Base-by-base conservation (phyloP, 2,797 vertebrate species). In the Malacoctenus gilli region DNA sequence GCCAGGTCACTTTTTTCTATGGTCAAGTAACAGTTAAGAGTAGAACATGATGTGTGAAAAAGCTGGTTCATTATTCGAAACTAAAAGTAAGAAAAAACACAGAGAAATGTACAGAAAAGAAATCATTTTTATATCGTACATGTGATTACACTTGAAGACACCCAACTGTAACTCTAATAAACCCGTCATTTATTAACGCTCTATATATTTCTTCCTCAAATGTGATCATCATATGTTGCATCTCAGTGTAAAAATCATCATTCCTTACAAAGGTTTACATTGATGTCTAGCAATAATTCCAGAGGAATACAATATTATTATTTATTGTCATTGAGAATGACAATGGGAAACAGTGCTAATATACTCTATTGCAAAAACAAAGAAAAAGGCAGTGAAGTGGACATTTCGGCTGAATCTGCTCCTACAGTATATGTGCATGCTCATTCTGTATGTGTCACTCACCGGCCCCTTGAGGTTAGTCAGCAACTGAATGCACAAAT, bases 191-290 rank as follows among this genome's bases (percentile, higher is more conserved):
- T 86, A 85, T 80, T 84, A 54, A 77, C 80, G 10, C 52, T 78
- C 69, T 68, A 62, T 72, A 68, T 81, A 70, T 59, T 63, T 77
- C 54, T 63, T 83, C 77, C 82, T 90, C 83, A 86, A 87, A 87
- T 83, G 88, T 92, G 87, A 89, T 89, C 82, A 85, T 88, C 80
- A 81, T 87, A 85, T 85, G 84, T 87, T 89, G 87, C 86, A 88
- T 88, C 85, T 91, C 67, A 82, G 90, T 92, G 91, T 92, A 92
- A 92, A 93, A 93, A 91, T 88, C 71, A 52, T 91, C 89, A 91
- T 92, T 93, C 92, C 92, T 93, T 93, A 93, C 92, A 93, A 93
- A 93, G 92, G 92, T 92, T 93, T 92, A 93, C 92, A 89, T 77
- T 90, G 85, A 90, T 87, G 73, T 90, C 84, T 91, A 89, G 88